These are phyloP conservation scores for Pelecanus crispus DNA, from an alignment of 2,113 vertebrate species.

Conservation along the genomic window DNA sequence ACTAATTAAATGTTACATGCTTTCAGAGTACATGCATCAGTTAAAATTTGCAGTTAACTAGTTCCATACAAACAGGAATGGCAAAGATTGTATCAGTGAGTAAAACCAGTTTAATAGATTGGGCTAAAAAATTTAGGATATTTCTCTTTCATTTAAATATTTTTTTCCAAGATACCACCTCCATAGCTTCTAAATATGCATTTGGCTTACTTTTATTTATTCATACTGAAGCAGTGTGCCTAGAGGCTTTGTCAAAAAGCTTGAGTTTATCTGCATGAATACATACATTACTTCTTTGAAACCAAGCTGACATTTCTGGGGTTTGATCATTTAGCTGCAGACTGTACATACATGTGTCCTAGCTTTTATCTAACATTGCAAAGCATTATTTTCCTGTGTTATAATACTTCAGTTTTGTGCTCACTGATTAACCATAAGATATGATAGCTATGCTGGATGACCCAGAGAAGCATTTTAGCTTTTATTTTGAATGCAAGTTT, in stretches of 20 bases:
- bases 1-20: background rate
- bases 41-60: background rate
- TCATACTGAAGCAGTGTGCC: background rate
- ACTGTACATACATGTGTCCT: background rate
- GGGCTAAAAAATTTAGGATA: background rate
- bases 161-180: background rate
- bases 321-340: background rate
- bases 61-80: background rate
- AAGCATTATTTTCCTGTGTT: background rate
- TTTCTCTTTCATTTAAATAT: background rate
- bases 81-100: background rate
- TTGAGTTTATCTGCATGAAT: background rate
- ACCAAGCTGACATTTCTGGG: slow-evolving; percentile 12
- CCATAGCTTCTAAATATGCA: background rate
- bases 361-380: background rate
- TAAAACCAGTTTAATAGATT: background rate
- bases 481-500: background rate
- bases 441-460: background rate
- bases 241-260: slow-evolving; percentile 9
- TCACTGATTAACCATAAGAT: background rate
- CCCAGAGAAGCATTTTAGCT: background rate
- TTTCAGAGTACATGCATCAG: background rate
- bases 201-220: background rate
- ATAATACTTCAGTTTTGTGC: background rate
- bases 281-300: background rate